A percentile compares a stretch with the other conserved stretches of the same genome.
Conservation (phyloP, 35 echinoderm and acorn worm species). For the Acanthaster planci region DNA sequence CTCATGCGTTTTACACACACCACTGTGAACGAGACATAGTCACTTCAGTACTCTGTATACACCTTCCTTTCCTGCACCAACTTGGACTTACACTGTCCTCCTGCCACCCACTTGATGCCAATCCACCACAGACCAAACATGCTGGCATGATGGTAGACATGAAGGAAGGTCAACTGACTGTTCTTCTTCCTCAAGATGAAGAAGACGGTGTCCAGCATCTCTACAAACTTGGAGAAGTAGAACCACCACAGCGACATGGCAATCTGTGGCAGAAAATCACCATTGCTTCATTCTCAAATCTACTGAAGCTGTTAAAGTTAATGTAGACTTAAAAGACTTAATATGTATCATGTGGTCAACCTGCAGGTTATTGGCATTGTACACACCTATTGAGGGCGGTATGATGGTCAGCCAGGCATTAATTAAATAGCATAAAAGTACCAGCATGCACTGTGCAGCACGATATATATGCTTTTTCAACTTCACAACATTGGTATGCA, state of each 20-base stretch:
- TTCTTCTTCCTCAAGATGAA: constrained; percentile 96
- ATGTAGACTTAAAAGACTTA: not conserved
- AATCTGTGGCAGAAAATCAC: constrained; percentile 67
- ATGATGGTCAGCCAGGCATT: not conserved
- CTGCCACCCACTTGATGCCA: constrained; percentile 84
- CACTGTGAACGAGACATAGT: too few relatives aligned
- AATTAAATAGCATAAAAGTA: too few relatives aligned
- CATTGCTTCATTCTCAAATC: not conserved
- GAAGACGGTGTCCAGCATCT: constrained; percentile 88
- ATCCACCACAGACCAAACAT: constrained; percentile 95
- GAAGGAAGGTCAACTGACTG: constrained; percentile 88
- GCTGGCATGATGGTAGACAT: constrained; percentile 97
- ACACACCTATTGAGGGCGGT: not conserved
- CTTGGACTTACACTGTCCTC: constrained; percentile 82
- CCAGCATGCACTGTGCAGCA: too few relatives aligned
- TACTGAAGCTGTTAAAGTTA: not conserved
- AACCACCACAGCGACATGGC: constrained; percentile 93
- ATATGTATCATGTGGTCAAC: not conserved
- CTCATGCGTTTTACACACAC: too few relatives aligned
- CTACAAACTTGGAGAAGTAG: constrained; percentile 92
- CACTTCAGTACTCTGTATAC: too few relatives aligned
- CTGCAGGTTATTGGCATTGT: not conserved
- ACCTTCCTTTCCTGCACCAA: not conserved
- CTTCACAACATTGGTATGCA: too few relatives aligned
- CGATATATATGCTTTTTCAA: too few relatives aligned